phyloP scores from a whole-genome alignment of 2,888 invertebrate species.

The Glyphotaelius pellucidus region DNA sequence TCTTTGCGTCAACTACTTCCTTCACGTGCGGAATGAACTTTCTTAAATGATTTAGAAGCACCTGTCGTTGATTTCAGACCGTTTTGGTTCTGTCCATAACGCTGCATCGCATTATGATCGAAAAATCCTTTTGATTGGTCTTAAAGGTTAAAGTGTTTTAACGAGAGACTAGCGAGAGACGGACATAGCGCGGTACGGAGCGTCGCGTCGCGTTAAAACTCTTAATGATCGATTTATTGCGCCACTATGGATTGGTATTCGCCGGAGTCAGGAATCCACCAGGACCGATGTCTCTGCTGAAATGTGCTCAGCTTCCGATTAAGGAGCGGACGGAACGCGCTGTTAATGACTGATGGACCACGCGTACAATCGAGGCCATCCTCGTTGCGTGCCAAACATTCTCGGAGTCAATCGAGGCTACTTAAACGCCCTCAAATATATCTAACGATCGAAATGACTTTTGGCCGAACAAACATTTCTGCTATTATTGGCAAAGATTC shows the following conservation, averaged over 20 bases:
- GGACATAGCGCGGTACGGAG: background rate
- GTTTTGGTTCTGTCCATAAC: background rate
- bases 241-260: constrained; percentile 18
- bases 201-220: background rate
- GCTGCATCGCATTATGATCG: background rate
- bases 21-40: background rate
- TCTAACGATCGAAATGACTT: background rate
- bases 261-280: constrained; percentile 7
- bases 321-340: constrained; percentile 44
- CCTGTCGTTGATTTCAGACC: background rate
- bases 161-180: background rate
- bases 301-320: constrained; percentile 43
- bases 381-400: background rate
- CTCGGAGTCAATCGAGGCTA: background rate
- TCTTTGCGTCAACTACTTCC: background rate
- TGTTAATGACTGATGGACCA: constrained; percentile 49
- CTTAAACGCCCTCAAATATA: background rate
- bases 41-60: background rate
- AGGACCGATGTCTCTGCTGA: constrained; percentile 13
- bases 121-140: background rate
- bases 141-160: background rate
- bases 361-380: constrained; percentile 6
- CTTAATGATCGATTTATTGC: constrained; percentile 46
- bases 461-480: background rate
- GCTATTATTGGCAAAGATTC: background rate